A percentile compares a stretch with the other conserved stretches of the same genome.
phyloP scores from a whole-genome alignment of 2,113 vertebrate species.

The Leucopsar rothschildi region DNA sequence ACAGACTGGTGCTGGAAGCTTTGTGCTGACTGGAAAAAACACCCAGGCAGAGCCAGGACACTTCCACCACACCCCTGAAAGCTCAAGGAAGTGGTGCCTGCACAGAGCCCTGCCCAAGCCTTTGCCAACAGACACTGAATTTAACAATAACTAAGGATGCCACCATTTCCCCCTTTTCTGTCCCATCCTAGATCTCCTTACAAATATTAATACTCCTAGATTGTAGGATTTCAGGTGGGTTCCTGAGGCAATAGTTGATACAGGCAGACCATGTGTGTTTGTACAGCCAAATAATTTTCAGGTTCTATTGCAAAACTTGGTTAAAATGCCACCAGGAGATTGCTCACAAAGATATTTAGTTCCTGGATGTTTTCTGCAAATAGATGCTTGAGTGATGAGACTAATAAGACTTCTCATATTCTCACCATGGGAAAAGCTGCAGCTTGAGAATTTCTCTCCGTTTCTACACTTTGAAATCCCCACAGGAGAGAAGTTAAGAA shows the following conservation, averaged over 20 bases:
- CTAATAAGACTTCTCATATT: not conserved
- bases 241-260: not conserved
- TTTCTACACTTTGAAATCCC: not conserved
- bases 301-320: not conserved
- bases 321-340: not conserved
- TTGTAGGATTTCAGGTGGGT: not conserved
- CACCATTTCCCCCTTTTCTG: not conserved
- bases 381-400: not conserved
- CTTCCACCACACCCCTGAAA: fast-evolving
- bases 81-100: not conserved
- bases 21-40: not conserved
- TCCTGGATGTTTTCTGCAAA: not conserved
- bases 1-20: not conserved
- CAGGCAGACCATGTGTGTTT: fast-evolving
- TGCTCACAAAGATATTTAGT: not conserved
- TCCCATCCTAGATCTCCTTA: not conserved
- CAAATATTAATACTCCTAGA: not conserved
- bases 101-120: not conserved
- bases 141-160: fast-evolving
- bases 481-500: conserved; percentile 2
- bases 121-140: not conserved
- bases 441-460: not conserved
- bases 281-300: not conserved
- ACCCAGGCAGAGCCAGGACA: not conserved
- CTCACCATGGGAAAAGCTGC: not conserved